These are phyloP conservation scores for Nyctibius bracteatus DNA, from an alignment of 2,113 vertebrate genomes.

Conservation along the genomic window DNA sequence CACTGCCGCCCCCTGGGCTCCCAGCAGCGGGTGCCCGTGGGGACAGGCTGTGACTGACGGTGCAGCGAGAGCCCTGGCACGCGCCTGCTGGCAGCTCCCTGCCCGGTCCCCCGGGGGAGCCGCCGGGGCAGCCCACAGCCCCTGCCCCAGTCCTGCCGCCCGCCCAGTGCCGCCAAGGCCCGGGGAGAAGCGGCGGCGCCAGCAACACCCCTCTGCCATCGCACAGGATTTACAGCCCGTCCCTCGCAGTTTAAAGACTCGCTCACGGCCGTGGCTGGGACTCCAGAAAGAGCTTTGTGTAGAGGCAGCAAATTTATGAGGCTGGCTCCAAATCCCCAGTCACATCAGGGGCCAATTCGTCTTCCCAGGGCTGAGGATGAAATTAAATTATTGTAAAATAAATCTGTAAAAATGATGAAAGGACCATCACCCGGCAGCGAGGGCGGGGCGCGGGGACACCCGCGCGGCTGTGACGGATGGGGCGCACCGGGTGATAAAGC, in stretches of 20 bases:
- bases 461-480: slow-evolving; percentile 17
- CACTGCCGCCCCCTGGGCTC: neutral
- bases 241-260: neutral
- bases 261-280: neutral
- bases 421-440: neutral
- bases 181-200: accelerated
- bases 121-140: too few species aligned
- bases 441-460: slow-evolving; percentile 4
- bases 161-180: neutral
- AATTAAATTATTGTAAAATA: slow-evolving; percentile 77
- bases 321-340: slow-evolving; percentile 38
- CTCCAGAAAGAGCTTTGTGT: slow-evolving; percentile 23
- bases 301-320: slow-evolving; percentile 65
- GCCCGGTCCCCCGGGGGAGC: accelerated
- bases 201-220: neutral
- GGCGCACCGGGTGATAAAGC: neutral
- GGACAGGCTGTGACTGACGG: neutral
- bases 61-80: accelerated
- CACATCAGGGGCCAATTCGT: slow-evolving; percentile 57
- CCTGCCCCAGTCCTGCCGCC: too few species aligned
- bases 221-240: neutral
- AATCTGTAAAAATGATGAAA: slow-evolving; percentile 69
- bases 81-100: accelerated
- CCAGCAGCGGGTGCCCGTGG: accelerated
- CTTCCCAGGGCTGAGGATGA: slow-evolving; percentile 65